Evolutionary conservation across 2,113 vertebrate genomes (phyloP).

Genomic region (Limnothrissa miodon): DNA sequence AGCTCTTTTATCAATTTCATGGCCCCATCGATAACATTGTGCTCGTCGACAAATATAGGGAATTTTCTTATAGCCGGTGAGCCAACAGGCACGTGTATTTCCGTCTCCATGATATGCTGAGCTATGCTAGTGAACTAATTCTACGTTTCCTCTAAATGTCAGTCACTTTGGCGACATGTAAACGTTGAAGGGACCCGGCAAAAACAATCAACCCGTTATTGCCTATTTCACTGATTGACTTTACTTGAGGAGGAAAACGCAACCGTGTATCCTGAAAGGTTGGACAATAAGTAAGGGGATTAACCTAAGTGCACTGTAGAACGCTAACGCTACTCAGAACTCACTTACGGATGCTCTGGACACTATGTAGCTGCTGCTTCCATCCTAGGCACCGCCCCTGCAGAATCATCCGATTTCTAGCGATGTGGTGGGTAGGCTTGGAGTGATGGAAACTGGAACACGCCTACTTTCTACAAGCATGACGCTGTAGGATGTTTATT

Average conservation of each 20-base stretch:
- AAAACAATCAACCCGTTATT: not conserved
- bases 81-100: constrained; percentile 73
- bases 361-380: constrained; percentile 27
- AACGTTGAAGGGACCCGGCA: not conserved
- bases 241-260: not conserved
- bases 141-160: constrained; percentile 38
- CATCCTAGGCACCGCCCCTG: constrained; percentile 49
- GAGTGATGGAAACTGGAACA: not conserved
- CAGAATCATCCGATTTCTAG: constrained; percentile 48
- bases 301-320: constrained; percentile 16
- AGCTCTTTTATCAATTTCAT: constrained; percentile 84
- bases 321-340: constrained; percentile 12
- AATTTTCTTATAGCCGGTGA: constrained; percentile 76
- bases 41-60: constrained; percentile 84
- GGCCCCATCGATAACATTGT: constrained; percentile 82
- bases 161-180: constrained; percentile 32
- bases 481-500: not conserved
- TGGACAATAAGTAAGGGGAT: not conserved
- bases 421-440: not conserved
- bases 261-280: not conserved
- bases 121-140: constrained; percentile 41
- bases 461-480: constrained; percentile 19
- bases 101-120: constrained; percentile 65
- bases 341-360: not conserved
- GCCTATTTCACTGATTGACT: not conserved